Base-by-base conservation (phyloP, 2,888 invertebrate genomes). In the Ornithoptera priamus region DNA sequence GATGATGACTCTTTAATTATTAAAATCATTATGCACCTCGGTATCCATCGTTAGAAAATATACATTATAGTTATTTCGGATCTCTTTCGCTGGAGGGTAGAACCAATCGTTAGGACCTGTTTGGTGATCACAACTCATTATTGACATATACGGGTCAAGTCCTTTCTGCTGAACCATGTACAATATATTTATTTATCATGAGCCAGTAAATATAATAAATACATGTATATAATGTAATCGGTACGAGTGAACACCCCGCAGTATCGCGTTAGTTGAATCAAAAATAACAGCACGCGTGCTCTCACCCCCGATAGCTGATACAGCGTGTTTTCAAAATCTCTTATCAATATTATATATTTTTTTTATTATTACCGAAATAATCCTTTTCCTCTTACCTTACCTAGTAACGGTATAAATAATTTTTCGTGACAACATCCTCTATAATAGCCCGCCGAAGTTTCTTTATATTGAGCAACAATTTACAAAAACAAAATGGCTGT, bases 281-380 rank as follows among this genome's bases (percentile, higher is more conserved):
- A 10, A 60, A 74, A 77, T 79, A 80, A 82, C 79, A 87, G 88
- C 88, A 88, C 86, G 90, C 92, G 91, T 91, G 92, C 90, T 86
- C 87, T 87, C 5, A 85, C 90, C 89, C 89, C 87, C 79, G 83
- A 84, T 84, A 90, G 89, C 90, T n/a, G 12, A 80, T 86, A 86
- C 86, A 88, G 90, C 89, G 75, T 85, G 82, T 80, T 86, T 84
- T 84, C 87, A 30, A 30, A 22, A 2, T 30, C 30, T 30, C 30
- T 30, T 30, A 30, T 84, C 84, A 88, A 86, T 83, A 82, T 87
- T 86, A 85, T 77, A 74, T 22, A 22, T 71, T 73, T 77, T 75
- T 78, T 81, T 83, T 79, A 83, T 78, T 82, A 82, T 84, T 79
- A 83, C 78, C 82, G 82, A 84, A 88, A 88, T 30, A 89, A 87